Evolutionary conservation across 2,797 vertebrate species (phyloP).

Genomic region (Phylloscopus collybita): DNA sequence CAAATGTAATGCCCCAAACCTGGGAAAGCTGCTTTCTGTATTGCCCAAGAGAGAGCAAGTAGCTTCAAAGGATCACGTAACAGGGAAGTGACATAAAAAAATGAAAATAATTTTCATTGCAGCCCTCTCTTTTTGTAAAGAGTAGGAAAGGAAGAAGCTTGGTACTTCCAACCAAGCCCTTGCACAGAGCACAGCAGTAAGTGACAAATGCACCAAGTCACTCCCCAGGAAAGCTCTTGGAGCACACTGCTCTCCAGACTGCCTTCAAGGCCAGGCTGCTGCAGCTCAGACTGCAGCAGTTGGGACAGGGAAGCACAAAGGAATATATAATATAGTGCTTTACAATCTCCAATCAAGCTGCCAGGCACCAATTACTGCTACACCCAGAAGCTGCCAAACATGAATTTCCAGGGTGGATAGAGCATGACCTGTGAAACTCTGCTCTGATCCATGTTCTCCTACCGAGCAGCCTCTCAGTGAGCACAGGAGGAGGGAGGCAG

Average conservation of each 20-base stretch:
- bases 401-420: accelerated
- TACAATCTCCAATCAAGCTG: background rate
- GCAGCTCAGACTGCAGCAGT: background rate
- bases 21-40: background rate
- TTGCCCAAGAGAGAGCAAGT: background rate
- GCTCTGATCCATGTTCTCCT: background rate
- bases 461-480: background rate
- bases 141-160: background rate
- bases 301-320: background rate
- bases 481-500: background rate
- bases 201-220: background rate
- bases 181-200: background rate
- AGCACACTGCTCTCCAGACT: accelerated
- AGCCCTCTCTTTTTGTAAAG: background rate
- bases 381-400: background rate
- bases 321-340: background rate
- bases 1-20: background rate
- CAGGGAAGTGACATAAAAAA: background rate
- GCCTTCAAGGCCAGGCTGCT: background rate
- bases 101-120: background rate
- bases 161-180: background rate
- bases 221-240: background rate
- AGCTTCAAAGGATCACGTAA: background rate
- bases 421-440: background rate
- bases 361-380: background rate